Evolutionary conservation across 2,797 vertebrate species (phyloP), one percentile per base, ranked within the genome.

Genomic region (Scolopax rusticola): DNA sequence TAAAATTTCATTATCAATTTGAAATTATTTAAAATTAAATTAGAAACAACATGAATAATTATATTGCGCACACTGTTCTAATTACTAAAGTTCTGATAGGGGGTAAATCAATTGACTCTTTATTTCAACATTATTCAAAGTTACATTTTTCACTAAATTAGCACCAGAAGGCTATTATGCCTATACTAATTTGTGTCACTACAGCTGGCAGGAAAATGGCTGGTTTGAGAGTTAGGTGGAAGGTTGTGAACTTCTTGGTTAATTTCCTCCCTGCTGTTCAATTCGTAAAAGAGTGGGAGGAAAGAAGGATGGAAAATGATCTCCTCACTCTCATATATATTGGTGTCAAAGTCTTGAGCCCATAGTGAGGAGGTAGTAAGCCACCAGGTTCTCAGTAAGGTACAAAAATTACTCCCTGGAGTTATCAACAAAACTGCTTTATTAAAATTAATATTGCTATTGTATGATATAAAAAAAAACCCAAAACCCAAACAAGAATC

Each of bases 21-120:
- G 5, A 60, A 92, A 53, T 88, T 81, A 80, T 64, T 94, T 74
- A 19, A 90, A 89, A 95, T 90, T 77, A 82, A 87, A 94, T 93
- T 80, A 73, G 21, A 82, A 94, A 56, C 21, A 89, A 83, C 20
- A 47, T 40, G 18, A 82, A 90, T 83, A 77, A 84, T 93, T 94
- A 63, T 48, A 88, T 76, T 56, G 8, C n/a, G 12, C 43, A 74
- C 24, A 47, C 15, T 81, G 4, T 81, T 84, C 25, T 91, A 91
- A 86, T 76, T 84, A 54, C 20, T 53, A 54, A 82, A 48, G 6
- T 89, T 92, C 60, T 77, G 17, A 87, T 47, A 41, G 32, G 14
- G 36, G 41, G 8, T 80, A 93, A 89, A 93, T 57, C 23, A 80
- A 64, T 61, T 88, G 47, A 84, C 57, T 91, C 17, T 90, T 71